Percentiles rank a stretch among this genome's conserved stretches.
Conservation (phyloP, 2,797 vertebrate species). For the Myripristis jacobus region DNA sequence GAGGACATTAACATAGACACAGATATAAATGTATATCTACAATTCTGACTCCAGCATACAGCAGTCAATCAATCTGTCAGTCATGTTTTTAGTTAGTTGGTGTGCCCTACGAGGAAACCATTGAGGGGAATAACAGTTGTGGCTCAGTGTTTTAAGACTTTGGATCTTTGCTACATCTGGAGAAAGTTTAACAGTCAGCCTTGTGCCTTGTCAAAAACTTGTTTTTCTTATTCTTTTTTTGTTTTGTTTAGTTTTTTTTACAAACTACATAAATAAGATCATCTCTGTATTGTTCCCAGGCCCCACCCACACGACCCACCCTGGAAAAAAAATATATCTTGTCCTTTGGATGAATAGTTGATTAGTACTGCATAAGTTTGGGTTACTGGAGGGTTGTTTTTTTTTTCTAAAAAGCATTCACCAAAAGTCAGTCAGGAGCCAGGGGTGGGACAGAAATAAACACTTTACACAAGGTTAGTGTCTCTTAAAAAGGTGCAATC, state of each 20-base stretch:
- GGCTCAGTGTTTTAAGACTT: conserved; percentile 82
- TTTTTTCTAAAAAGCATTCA: conserved; percentile 64
- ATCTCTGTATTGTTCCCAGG: conserved; percentile 60
- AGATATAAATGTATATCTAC: conserved; percentile 71
- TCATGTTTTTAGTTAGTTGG: conserved; percentile 50
- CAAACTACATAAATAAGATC: conserved; percentile 71
- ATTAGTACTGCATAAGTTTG: conserved; percentile 81
- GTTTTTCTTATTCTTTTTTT: conserved; percentile 27
- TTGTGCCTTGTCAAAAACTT: conserved; percentile 72
- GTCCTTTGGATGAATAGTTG: conserved; percentile 77
- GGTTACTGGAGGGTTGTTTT: conserved; percentile 62
- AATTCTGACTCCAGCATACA: conserved; percentile 65
- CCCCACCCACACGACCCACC: conserved; percentile 62
- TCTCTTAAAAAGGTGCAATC: conserved; percentile 81
- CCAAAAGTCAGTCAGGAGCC: conserved; percentile 59
- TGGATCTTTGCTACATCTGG: conserved; percentile 83
- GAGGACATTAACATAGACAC: conserved; percentile 45
- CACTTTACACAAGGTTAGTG: conserved; percentile 66
- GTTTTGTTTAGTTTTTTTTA: conserved; percentile 27
- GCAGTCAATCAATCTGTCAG: conserved; percentile 59
- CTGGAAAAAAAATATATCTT: conserved; percentile 70
- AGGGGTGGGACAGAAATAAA: conserved; percentile 64
- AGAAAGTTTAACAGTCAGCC: conserved; percentile 81
- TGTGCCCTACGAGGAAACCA: conserved; percentile 54
- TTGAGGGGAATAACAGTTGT: conserved; percentile 64